These are phyloP conservation scores for Drosophila subpulchrella DNA, from an alignment of 1,140 invertebrate genomes.

Conservation along the genomic window DNA sequence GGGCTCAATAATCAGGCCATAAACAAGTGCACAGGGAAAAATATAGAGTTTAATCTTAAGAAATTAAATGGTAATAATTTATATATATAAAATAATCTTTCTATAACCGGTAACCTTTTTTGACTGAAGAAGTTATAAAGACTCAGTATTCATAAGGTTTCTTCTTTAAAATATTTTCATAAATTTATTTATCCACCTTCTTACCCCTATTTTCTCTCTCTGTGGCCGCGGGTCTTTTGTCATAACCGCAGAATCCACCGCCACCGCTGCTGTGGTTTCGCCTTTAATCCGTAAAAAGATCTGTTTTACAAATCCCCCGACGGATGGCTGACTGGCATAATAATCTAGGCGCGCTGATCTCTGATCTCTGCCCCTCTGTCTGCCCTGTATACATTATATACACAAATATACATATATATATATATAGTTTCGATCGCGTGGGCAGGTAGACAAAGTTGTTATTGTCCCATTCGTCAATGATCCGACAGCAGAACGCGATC, in stretches of 20 bases:
- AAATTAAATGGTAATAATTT: too few species aligned
- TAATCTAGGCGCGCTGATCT: constrained; percentile 78
- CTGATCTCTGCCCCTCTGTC: constrained; percentile 33
- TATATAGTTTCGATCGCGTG: constrained; percentile 56
- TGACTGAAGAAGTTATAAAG: too few species aligned
- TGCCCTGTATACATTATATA: background rate
- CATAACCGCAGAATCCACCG: constrained; percentile 52
- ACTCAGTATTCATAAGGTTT: too few species aligned
- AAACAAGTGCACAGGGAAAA: constrained; percentile 26
- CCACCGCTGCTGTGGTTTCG: constrained; percentile 52
- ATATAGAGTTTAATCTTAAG: background rate
- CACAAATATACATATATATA: background rate
- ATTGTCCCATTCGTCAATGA: constrained; percentile 54
- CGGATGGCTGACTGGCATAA: constrained; percentile 47
- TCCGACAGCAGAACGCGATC: constrained; percentile 40
- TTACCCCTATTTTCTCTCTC: constrained; percentile 1
- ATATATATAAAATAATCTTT: too few species aligned
- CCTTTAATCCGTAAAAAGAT: constrained; percentile 79
- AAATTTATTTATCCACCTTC: too few species aligned
- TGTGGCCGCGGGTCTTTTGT: constrained; percentile 37
- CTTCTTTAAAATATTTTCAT: background rate
- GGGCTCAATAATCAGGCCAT: constrained; percentile 47
- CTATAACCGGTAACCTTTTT: too few species aligned
- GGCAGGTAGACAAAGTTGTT: constrained; percentile 66
- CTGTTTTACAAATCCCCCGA: constrained; percentile 73